A percentile compares a stretch with the other conserved stretches of the same genome.
phyloP scores from a whole-genome alignment of 2,797 vertebrate species.

The Taenioides sp. region DNA sequence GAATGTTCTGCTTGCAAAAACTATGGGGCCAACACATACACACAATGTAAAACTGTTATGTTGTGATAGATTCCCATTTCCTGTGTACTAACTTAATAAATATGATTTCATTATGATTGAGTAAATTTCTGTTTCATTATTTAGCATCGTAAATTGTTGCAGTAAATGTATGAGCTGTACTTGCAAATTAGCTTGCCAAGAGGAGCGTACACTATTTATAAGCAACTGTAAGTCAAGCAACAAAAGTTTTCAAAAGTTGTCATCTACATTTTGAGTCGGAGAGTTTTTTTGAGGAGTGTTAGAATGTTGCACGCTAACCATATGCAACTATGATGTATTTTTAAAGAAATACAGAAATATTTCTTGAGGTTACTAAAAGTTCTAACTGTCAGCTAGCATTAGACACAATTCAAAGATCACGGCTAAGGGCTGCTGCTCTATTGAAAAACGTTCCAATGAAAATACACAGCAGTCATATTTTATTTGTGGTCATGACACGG shows the following conservation, averaged over 20 bases:
- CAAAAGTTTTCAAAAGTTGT: too few relatives aligned
- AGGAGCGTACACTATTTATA: too few relatives aligned
- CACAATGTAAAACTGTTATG: background rate
- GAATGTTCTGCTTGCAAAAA: background rate
- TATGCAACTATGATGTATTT: background rate
- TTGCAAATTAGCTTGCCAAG: too few relatives aligned
- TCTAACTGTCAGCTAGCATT: background rate
- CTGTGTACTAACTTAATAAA: too few relatives aligned
- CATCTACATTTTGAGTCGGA: background rate
- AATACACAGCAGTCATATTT: conserved; percentile 8
- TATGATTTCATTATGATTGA: background rate
- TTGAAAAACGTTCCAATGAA: conserved; percentile 8
- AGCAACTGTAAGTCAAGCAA: too few relatives aligned
- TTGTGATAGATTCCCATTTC: too few relatives aligned
- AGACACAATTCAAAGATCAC: background rate
- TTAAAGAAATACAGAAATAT: background rate
- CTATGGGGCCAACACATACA: background rate
- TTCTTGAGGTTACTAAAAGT: conserved; percentile 3
- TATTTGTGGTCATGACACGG: conserved; percentile 5
- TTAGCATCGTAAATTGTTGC: too few relatives aligned
- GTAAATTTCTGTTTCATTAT: background rate
- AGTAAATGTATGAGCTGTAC: too few relatives aligned
- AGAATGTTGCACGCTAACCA: background rate
- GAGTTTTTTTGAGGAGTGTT: background rate
- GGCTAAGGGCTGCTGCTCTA: conserved; percentile 6